A percentile compares a stretch with the other conserved stretches of the same genome.
phyloP scores from a whole-genome alignment of 2,113 vertebrate genomes.

The Larimichthys crocea region DNA sequence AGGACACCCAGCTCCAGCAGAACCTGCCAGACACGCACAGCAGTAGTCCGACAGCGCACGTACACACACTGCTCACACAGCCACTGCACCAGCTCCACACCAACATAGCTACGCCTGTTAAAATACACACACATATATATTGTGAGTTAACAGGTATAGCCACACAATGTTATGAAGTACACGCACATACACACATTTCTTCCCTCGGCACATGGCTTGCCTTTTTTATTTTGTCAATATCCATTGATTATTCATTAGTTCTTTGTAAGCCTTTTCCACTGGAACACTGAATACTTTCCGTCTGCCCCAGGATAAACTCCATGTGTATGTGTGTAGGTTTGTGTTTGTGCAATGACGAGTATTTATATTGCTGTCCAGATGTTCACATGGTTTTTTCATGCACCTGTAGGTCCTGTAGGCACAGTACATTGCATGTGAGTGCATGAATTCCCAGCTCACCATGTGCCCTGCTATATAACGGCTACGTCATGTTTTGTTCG shows the following conservation, averaged over 20 bases:
- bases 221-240: slow-evolving; percentile 70
- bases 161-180: slow-evolving; percentile 32
- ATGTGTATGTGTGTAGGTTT: neutral
- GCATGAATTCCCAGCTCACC: slow-evolving; percentile 17
- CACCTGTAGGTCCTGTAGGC: neutral
- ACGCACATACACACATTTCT: slow-evolving; percentile 6
- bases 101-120: slow-evolving; percentile 93
- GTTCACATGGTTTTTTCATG: slow-evolving; percentile 35
- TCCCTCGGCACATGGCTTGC: slow-evolving; percentile 35
- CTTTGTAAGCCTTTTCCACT: slow-evolving; percentile 59
- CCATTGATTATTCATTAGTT: slow-evolving; percentile 76
- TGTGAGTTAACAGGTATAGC: slow-evolving; percentile 32
- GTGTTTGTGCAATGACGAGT: slow-evolving; percentile 4
- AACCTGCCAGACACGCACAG: slow-evolving; percentile 94
- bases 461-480: slow-evolving; percentile 10
- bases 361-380: slow-evolving; percentile 49
- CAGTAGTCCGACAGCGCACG: slow-evolving; percentile 91
- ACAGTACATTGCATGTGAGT: slow-evolving; percentile 5
- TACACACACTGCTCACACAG: slow-evolving; percentile 94
- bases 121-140: slow-evolving; percentile 50
- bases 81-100: slow-evolving; percentile 97
- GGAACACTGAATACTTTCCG: slow-evolving; percentile 57
- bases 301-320: slow-evolving; percentile 38
- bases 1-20: slow-evolving; percentile 96
- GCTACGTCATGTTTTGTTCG: slow-evolving; percentile 14